Percentiles rank a stretch among this genome's conserved stretches.
phyloP scores from a whole-genome alignment of 2,888 invertebrate species.

The Sericinus montela region DNA sequence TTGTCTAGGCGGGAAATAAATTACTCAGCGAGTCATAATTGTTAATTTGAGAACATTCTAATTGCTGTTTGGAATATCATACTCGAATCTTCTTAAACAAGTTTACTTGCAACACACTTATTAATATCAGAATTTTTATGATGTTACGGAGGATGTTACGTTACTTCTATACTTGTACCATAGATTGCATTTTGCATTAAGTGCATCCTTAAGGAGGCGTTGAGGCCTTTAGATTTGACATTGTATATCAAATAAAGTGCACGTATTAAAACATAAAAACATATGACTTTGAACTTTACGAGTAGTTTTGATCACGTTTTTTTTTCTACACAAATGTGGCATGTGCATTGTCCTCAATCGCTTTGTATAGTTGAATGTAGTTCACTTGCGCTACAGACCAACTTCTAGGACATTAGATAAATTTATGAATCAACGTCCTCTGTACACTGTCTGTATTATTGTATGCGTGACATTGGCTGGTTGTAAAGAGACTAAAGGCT shows the following conservation, averaged over 20 bases:
- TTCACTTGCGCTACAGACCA: conserved; percentile 8
- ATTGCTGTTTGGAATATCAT: too few species aligned
- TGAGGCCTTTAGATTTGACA: conserved; percentile 14
- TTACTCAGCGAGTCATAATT: too few species aligned
- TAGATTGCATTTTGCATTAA: neutral
- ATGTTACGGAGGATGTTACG: too few species aligned
- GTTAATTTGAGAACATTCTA: too few species aligned
- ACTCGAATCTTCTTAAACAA: too few species aligned
- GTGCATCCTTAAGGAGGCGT: neutral
- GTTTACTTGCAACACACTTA: too few species aligned
- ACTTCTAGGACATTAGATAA: conserved; percentile 27
- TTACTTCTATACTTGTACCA: too few species aligned
- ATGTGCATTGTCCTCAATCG: conserved; percentile 23
- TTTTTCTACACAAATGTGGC: conserved; percentile 32
- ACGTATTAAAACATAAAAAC: conserved; percentile 30
- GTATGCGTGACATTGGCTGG: conserved; percentile 53
- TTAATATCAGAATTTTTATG: too few species aligned
- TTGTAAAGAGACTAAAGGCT: conserved; percentile 51
- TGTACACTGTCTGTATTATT: conserved; percentile 46
- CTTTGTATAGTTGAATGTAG: conserved; percentile 19
- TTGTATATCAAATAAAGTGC: conserved; percentile 8
- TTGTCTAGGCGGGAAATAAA: too few species aligned
- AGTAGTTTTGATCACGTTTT: conserved; percentile 43
- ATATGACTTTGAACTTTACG: conserved; percentile 46
- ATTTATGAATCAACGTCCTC: conserved; percentile 36